Conservation (phyloP, 2,113 vertebrate genomes). For the Microtus richardsoni region DNA sequence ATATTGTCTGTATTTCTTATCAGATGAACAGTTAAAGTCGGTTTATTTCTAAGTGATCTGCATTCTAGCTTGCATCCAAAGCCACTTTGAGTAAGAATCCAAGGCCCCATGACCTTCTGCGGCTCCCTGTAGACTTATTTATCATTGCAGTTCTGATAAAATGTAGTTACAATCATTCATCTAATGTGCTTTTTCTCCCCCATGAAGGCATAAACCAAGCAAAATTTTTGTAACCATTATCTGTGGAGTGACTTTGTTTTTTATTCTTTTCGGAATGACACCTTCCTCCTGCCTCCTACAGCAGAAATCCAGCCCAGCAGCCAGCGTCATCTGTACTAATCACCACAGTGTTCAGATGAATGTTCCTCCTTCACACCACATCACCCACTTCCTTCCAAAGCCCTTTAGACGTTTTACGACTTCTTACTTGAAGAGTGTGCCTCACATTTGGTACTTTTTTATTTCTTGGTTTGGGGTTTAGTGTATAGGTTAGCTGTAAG, state of each 20-base stretch:
- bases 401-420: neutral
- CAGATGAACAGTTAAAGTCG: neutral
- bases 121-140: neutral
- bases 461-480: neutral
- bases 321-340: neutral
- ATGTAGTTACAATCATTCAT: neutral
- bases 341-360: neutral
- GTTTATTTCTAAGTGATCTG: slow-evolving; percentile 5
- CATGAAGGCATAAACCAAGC: neutral
- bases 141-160: neutral
- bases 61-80: neutral
- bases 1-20: neutral
- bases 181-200: neutral
- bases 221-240: neutral
- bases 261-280: neutral
- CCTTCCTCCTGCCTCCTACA: neutral
- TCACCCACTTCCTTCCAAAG: neutral
- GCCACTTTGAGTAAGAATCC: neutral
- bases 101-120: neutral
- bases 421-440: neutral
- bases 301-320: neutral
- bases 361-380: neutral
- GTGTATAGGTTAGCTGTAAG: neutral
- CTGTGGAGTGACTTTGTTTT: neutral
- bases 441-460: neutral